Base-by-base conservation (phyloP, 2,113 vertebrate species). In the Trichomycterus rosablanca region DNA sequence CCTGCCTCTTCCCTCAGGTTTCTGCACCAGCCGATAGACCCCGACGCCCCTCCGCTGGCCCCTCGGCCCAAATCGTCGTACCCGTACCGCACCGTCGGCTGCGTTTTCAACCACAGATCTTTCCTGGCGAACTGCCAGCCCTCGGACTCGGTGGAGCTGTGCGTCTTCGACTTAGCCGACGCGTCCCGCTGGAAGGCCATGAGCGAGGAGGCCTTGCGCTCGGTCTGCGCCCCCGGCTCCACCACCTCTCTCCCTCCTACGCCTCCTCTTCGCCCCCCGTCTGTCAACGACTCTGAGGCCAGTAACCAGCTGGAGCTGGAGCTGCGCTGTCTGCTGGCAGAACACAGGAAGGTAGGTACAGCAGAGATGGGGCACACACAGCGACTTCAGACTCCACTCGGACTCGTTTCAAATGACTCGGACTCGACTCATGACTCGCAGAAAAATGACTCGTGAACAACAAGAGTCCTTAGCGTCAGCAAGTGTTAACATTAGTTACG, bases 101-200 rank as follows among this genome's bases (percentile, higher is more conserved):
- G 94, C 52, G 77, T 95, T 75, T 99, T 98, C 82, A 99, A 95
- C 83, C 91, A 99, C 68, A 88, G 88, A 1, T 85, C 74, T 63
- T 96, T 99, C 78, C 67, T 96, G 34, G 96, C 91, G 28, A 99
- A 97, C 65, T 95, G 94, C 67, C 95, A 98, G 70, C 89, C 94
- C 2, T 90, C 92, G 3, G 92, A 95, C 1, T 85, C 89, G 0
- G 91, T 97, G 62, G 93, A 94, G 68, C 59, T 90, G 11, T 97
- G 92, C 66, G 68, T 89, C 43, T 97, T 98, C 85, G 92, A 98
- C 78, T 79, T 99, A 51, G 83, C 84, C 44, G 87, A 98, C 76
- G 90, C 86, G 67, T 95, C 94, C 14, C 90, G 82, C 54, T 99
- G 96, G 96, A 99, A 99, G 73, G 87, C 92, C 7, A 99, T 99